Conservation (phyloP, 2,113 vertebrate genomes). For the Raja brachyura region DNA sequence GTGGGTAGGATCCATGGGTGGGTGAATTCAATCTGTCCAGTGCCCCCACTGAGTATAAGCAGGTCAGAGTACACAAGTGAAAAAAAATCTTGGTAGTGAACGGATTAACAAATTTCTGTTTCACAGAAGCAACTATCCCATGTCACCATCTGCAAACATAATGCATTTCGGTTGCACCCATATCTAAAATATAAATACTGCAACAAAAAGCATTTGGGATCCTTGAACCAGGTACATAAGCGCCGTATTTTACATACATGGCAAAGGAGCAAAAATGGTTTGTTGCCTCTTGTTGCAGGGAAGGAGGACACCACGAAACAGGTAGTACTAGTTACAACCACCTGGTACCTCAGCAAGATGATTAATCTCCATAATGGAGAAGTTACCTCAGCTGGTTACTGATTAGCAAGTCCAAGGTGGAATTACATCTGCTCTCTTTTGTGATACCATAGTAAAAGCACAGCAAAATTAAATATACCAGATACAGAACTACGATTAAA, state of each 20-base stretch:
- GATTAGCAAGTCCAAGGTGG: background rate
- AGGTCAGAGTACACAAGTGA: no score
- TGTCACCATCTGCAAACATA: background rate
- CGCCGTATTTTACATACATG: background rate
- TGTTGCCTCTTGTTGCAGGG: background rate
- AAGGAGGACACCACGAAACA: background rate
- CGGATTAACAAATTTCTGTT: background rate
- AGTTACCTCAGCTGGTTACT: background rate
- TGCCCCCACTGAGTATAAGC: no score
- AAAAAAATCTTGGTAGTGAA: no score
- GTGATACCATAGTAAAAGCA: background rate
- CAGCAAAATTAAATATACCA: no score
- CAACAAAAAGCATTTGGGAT: background rate
- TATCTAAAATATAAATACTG: background rate
- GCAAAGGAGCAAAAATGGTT: background rate
- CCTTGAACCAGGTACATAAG: background rate
- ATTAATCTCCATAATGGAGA: background rate
- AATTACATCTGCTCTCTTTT: background rate
- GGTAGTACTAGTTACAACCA: background rate
- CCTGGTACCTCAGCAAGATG: background rate
- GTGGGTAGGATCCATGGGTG: background rate
- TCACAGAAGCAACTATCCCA: background rate
- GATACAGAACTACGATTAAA: no score
- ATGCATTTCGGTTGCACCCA: background rate
- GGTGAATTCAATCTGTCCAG: background rate